phyloP scores from a whole-genome alignment of 2,888 invertebrate genomes.

The Leucoma salicis region DNA sequence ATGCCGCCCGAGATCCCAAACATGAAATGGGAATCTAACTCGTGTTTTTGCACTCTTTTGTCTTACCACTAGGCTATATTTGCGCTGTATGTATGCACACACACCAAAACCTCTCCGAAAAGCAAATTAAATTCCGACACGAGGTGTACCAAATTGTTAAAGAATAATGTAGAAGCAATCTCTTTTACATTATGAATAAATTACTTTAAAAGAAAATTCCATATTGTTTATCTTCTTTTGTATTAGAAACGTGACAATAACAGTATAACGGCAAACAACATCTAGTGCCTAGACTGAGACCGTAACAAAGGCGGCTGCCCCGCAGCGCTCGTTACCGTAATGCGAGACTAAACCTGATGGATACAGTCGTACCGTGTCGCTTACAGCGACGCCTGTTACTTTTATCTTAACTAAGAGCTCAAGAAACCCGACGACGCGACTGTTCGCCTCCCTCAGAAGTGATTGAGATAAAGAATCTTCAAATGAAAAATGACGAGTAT shows the following conservation, averaged over 20 bases:
- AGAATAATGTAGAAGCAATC: neutral
- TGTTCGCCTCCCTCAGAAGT: constrained; percentile 23
- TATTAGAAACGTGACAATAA: constrained; percentile 22
- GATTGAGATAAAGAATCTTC: constrained; percentile 25
- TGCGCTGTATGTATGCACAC: too few species aligned
- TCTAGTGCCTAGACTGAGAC: constrained; percentile 25
- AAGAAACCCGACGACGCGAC: constrained; percentile 28
- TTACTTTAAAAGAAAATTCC: neutral
- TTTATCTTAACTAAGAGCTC: constrained; percentile 44
- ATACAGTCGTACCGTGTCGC: constrained; percentile 38
- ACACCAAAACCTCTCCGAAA: neutral
- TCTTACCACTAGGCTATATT: too few species aligned
- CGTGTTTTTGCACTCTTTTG: too few species aligned
- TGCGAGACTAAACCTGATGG: constrained; percentile 58
- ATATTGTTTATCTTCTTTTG: neutral
- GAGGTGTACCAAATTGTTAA: neutral
- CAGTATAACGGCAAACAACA: constrained; percentile 28
- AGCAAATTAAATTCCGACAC: neutral
- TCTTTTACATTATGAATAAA: neutral
- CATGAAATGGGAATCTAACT: too few species aligned
- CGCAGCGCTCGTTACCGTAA: constrained; percentile 51
- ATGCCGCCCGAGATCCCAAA: too few species aligned
- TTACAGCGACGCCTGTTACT: constrained; percentile 41
- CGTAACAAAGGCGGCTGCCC: constrained; percentile 26
- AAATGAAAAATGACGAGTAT: constrained; percentile 14